phyloP scores from a whole-genome alignment of 2,113 vertebrate species.

The Rhinogobius similis region DNA sequence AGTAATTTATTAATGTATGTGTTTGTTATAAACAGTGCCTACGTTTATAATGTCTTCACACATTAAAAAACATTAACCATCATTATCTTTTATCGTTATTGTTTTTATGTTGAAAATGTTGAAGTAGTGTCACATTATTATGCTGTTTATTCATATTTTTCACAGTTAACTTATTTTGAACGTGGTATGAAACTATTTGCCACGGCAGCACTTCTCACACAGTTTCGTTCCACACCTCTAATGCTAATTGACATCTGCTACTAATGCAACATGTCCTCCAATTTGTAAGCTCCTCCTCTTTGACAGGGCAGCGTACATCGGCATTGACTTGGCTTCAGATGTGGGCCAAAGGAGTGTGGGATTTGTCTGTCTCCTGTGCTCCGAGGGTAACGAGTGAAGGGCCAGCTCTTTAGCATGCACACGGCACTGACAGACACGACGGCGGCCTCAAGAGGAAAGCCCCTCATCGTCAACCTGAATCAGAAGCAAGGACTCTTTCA shows the following conservation, averaged over 20 bases:
- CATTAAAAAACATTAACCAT: no score
- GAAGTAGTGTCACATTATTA: neutral
- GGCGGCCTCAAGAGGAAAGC: slow-evolving; percentile 37
- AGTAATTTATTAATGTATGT: no score
- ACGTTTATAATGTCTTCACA: no score
- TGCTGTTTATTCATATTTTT: no score
- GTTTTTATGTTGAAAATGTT: neutral
- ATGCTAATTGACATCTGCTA: slow-evolving; percentile 45
- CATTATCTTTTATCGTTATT: no score
- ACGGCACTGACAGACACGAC: slow-evolving; percentile 41
- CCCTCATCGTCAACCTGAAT: slow-evolving; percentile 39
- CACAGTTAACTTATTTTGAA: neutral
- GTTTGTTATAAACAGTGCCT: no score
- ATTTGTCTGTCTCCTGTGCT: slow-evolving; percentile 56
- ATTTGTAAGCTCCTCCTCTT: slow-evolving; percentile 53
- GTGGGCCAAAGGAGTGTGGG: slow-evolving; percentile 55
- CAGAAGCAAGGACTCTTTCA: slow-evolving; percentile 38
- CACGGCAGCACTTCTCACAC: neutral
- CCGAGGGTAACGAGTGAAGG: slow-evolving; percentile 66
- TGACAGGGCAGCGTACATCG: slow-evolving; percentile 48
- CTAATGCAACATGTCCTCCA: slow-evolving; percentile 60
- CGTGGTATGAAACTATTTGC: neutral
- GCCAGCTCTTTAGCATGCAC: slow-evolving; percentile 70
- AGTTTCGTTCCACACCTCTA: slow-evolving; percentile 6
- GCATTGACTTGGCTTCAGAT: slow-evolving; percentile 54